Percentiles rank a stretch among this genome's conserved stretches.
Conservation (phyloP, 2,888 invertebrate genomes). For the Malthinus seriepunctatus region DNA sequence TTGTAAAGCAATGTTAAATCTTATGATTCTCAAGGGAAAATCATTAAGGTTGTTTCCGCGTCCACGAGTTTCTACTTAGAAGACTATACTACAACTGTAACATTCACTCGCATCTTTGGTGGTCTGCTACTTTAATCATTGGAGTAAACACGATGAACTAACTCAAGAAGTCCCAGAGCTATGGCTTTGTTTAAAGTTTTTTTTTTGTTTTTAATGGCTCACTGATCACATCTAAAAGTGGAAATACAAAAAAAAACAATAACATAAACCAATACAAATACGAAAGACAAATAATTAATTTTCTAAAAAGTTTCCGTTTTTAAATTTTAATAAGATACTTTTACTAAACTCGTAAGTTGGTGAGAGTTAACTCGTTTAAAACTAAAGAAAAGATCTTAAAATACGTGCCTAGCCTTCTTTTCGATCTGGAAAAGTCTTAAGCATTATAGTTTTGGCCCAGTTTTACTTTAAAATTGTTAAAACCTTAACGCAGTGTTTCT, state of each 20-base stretch:
- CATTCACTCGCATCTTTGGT: slow-evolving; percentile 31
- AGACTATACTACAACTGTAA: slow-evolving; percentile 32
- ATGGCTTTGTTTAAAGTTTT: background rate
- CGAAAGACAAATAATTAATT: too few species aligned
- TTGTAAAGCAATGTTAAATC: slow-evolving; percentile 33
- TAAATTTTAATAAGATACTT: too few species aligned
- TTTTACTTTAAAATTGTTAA: too few species aligned
- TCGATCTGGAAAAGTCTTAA: too few species aligned
- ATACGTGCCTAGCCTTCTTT: too few species aligned
- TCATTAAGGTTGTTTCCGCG: slow-evolving; percentile 44
- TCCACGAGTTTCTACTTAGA: slow-evolving; percentile 45
- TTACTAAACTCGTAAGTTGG: too few species aligned
- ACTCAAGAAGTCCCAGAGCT: slow-evolving; percentile 5
- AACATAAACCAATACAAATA: too few species aligned
- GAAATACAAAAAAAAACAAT: background rate
- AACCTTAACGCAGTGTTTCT: too few species aligned
- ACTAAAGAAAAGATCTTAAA: too few species aligned
- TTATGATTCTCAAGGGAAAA: slow-evolving; percentile 41
- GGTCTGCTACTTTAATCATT: slow-evolving; percentile 31
- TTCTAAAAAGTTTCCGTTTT: too few species aligned
- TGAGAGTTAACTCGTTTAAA: too few species aligned
- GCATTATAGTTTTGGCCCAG: too few species aligned
- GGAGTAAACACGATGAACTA: slow-evolving; percentile 27
- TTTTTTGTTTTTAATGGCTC: background rate
- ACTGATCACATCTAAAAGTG: slow-evolving; percentile 1